These are phyloP conservation scores for Amphiura filiformis DNA, from an alignment of 35 echinoderm and acorn worm genomes.

Conservation along the genomic window DNA sequence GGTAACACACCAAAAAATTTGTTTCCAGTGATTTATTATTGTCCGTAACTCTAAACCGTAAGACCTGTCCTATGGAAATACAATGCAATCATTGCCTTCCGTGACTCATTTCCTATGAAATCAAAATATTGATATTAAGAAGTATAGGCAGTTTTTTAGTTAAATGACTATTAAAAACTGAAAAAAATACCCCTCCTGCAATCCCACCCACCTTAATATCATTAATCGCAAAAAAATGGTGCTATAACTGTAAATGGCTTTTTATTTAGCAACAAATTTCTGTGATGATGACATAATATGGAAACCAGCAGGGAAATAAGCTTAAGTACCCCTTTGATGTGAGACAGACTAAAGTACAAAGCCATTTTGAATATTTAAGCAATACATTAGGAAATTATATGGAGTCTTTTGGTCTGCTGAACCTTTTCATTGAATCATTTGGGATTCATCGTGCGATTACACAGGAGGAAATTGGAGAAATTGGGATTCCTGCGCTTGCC, in stretches of 20 bases:
- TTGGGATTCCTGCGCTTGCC: not conserved
- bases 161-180: no score
- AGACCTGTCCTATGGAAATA: no score
- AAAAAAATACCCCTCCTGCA: no score
- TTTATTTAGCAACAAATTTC: not conserved
- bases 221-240: not conserved
- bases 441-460: conserved; percentile 1
- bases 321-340: not conserved
- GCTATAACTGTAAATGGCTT: not conserved
- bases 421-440: not conserved
- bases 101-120: no score
- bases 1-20: no score
- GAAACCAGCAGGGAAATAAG: not conserved
- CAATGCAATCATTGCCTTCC: no score
- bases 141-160: no score
- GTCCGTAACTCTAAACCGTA: no score
- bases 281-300: not conserved
- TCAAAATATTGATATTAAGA: no score
- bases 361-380: conserved; percentile 7
- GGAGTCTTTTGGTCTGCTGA: not conserved
- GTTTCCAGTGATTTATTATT: no score
- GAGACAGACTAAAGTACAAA: not conserved
- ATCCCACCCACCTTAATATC: no score
- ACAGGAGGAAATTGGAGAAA: not conserved
- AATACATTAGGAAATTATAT: conserved; percentile 5